Evolutionary conservation across 2,888 invertebrate species (phyloP).

Genomic region (Andrena trimmerana): DNA sequence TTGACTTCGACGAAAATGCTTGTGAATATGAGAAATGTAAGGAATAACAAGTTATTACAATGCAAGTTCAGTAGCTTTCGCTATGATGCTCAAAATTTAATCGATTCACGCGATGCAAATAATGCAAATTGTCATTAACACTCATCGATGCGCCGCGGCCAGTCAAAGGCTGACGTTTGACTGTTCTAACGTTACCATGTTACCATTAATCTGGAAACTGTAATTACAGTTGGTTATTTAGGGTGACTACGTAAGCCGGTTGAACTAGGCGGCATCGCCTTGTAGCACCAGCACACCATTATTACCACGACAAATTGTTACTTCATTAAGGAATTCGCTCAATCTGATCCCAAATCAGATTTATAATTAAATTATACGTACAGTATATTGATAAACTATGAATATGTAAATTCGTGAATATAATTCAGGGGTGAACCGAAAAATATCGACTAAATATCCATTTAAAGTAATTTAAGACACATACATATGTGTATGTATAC

Average conservation of each 20-base stretch:
- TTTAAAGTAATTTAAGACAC: too few species aligned
- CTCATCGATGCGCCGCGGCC: constrained; percentile 20
- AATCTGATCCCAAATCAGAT: not conserved
- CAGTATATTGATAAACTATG: not conserved
- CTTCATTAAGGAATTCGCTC: constrained; percentile 21
- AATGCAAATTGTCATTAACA: constrained; percentile 43
- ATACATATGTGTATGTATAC: too few species aligned
- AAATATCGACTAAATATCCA: too few species aligned
- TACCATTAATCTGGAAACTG: constrained; percentile 50
- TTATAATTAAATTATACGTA: not conserved
- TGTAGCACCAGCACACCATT: constrained; percentile 23
- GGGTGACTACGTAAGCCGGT: constrained; percentile 36
- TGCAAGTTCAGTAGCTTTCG: not conserved
- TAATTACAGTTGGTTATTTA: constrained; percentile 56
- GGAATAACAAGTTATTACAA: not conserved
- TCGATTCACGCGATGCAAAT: constrained; percentile 13
- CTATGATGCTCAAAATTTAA: constrained; percentile 6
- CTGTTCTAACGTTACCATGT: constrained; percentile 17
- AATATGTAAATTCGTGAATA: not conserved
- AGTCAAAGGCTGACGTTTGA: constrained; percentile 48
- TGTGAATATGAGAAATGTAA: not conserved
- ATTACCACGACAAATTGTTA: constrained; percentile 36
- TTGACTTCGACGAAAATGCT: too few species aligned
- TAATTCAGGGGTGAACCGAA: too few species aligned
- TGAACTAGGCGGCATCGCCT: not conserved